Percentiles rank a stretch among this genome's conserved stretches.
Evolutionary conservation across 53 echinoderm and acorn worm genomes (phyloP).

Genomic region (Henricia sp.): DNA sequence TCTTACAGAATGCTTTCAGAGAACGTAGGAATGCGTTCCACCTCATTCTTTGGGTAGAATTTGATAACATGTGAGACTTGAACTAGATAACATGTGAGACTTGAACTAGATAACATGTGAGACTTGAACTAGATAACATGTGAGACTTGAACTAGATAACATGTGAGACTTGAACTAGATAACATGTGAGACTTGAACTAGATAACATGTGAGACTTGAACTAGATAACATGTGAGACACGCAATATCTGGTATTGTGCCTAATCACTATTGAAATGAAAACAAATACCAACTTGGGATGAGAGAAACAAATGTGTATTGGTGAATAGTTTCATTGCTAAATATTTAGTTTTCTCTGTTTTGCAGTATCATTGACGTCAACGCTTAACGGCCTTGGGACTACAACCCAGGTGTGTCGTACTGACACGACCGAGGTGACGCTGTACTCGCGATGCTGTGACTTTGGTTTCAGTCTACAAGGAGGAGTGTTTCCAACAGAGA

Average conservation of each 20-base stretch:
- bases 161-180: too few species aligned
- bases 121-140: too few species aligned
- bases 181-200: too few species aligned
- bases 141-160: too few species aligned
- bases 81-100: too few species aligned
- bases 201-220: too few species aligned
- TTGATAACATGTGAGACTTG: too few species aligned
- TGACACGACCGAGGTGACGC: slow-evolving; percentile 84
- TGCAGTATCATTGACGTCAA: slow-evolving; percentile 90
- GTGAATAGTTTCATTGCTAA: background rate
- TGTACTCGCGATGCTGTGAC: slow-evolving; percentile 86
- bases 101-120: too few species aligned
- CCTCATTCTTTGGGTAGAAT: too few species aligned
- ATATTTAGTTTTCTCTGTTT: background rate
- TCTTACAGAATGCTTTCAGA: background rate
- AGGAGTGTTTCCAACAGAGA: slow-evolving; percentile 93
- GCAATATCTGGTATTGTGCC: too few species aligned
- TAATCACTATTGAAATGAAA: too few species aligned
- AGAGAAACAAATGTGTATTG: background rate
- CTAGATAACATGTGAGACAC: too few species aligned
- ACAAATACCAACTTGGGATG: background rate
- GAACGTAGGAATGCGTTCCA: background rate
- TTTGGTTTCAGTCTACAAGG: slow-evolving; percentile 91
- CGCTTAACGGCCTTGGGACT: slow-evolving; percentile 82
- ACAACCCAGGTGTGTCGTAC: slow-evolving; percentile 87